These are phyloP conservation scores for Achroia grisella DNA, from an alignment of 1,140 invertebrate species.

Conservation along the genomic window DNA sequence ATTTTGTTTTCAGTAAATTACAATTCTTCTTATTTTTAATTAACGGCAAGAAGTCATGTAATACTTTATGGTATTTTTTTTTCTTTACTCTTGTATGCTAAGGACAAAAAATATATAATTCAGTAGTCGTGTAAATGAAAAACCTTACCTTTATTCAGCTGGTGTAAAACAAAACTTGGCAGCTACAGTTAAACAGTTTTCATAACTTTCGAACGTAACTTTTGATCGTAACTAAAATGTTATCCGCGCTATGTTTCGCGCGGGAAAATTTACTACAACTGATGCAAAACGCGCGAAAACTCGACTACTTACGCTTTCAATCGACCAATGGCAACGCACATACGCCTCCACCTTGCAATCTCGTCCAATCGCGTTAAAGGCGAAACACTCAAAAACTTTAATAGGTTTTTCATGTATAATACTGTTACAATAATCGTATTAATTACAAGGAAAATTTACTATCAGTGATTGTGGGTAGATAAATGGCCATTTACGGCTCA, in stretches of 20 bases:
- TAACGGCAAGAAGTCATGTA: too few species aligned
- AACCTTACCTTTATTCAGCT: constrained; percentile 11
- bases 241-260: constrained; percentile 20
- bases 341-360: constrained; percentile 32
- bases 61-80: too few species aligned
- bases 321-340: constrained; percentile 37
- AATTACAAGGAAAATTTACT: constrained; percentile 24
- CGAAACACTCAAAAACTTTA: constrained; percentile 48
- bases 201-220: constrained; percentile 42
- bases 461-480: neutral
- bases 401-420: constrained; percentile 46
- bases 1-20: too few species aligned
- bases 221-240: constrained; percentile 9
- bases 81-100: too few species aligned
- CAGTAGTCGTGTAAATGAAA: too few species aligned
- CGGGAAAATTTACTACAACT: constrained; percentile 50
- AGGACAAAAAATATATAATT: too few species aligned
- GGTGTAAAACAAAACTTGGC: neutral
- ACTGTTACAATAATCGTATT: constrained; percentile 26
- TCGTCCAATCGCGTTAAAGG: constrained; percentile 45
- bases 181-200: constrained; percentile 13
- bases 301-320: constrained; percentile 43
- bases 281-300: constrained; percentile 61
- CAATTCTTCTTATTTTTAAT: too few species aligned
- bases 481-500: constrained; percentile 1